Conservation (phyloP, 92 coral and sea anemone genomes). For the Epizoanthus ramosus region DNA sequence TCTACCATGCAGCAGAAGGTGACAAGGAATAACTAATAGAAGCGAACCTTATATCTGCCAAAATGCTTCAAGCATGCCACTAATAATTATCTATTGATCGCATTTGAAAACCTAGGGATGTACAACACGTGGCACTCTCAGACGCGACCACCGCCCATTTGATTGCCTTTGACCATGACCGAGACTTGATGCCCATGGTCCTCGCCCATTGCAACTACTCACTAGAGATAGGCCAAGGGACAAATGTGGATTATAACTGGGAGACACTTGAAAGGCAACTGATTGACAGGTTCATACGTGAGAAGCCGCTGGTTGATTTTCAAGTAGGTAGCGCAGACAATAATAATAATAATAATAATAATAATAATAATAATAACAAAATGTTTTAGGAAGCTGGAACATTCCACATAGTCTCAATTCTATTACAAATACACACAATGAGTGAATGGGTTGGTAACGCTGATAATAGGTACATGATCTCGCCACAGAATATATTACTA, state of each 20-base stretch:
- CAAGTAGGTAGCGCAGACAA: conserved; percentile 50
- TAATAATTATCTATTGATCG: no score
- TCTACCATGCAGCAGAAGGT: no score
- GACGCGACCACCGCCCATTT: conserved; percentile 76
- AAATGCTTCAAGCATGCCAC: no score
- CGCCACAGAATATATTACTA: background rate
- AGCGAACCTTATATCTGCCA: no score
- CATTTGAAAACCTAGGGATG: conserved; percentile 30
- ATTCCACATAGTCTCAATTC: no score
- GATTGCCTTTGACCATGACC: conserved; percentile 76
- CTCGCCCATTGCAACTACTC: conserved; percentile 87
- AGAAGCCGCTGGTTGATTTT: conserved; percentile 64
- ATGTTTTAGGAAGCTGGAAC: no score
- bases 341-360: no score
- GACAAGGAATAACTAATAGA: no score
- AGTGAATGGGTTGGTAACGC: background rate
- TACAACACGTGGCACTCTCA: conserved; percentile 55
- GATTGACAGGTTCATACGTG: conserved; percentile 79
- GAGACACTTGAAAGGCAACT: conserved; percentile 75
- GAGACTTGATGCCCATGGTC: conserved; percentile 75
- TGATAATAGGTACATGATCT: no score
- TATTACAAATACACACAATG: no score
- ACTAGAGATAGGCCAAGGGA: conserved; percentile 80
- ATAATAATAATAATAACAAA: no score
- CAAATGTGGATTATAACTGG: conserved; percentile 85